Conservation (phyloP, 2,797 vertebrate species). For the Lophotriccus pileatus region DNA sequence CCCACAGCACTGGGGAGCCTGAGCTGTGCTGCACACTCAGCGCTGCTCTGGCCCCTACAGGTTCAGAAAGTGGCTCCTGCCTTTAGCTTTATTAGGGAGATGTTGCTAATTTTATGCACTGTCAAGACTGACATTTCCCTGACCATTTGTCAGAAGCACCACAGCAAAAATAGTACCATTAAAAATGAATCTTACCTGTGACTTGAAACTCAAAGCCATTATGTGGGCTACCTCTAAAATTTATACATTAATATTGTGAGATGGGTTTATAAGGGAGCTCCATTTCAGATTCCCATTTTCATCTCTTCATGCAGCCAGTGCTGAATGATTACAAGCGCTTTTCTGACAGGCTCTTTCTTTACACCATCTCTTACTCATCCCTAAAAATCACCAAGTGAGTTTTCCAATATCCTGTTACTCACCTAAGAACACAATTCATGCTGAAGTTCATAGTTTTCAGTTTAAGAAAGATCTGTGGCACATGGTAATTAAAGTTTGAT, state of each 20-base stretch:
- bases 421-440: background rate
- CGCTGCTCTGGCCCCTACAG: background rate
- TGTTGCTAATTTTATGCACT: slow-evolving; percentile 7
- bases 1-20: background rate
- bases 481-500: background rate
- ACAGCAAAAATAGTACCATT: slow-evolving; percentile 49
- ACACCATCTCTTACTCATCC: background rate
- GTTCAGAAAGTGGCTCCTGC: background rate
- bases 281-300: background rate
- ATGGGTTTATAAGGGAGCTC: background rate
- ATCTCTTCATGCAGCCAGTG: background rate
- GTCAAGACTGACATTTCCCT: background rate
- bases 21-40: background rate
- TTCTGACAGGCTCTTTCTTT: slow-evolving; percentile 8
- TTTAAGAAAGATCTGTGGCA: background rate
- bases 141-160: slow-evolving; percentile 31
- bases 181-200: slow-evolving; percentile 33
- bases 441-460: background rate
- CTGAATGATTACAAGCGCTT: background rate
- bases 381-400: slow-evolving; percentile 1
- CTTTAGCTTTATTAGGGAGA: background rate
- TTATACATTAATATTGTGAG: slow-evolving; percentile 5
- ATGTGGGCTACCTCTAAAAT: slow-evolving; percentile 30
- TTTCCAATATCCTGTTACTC: slow-evolving; percentile 14
- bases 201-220: background rate